Percentiles rank a stretch among this genome's conserved stretches.
Evolutionary conservation across 2,888 invertebrate genomes (phyloP).

Genomic region (Lasioglossum leucozonium): DNA sequence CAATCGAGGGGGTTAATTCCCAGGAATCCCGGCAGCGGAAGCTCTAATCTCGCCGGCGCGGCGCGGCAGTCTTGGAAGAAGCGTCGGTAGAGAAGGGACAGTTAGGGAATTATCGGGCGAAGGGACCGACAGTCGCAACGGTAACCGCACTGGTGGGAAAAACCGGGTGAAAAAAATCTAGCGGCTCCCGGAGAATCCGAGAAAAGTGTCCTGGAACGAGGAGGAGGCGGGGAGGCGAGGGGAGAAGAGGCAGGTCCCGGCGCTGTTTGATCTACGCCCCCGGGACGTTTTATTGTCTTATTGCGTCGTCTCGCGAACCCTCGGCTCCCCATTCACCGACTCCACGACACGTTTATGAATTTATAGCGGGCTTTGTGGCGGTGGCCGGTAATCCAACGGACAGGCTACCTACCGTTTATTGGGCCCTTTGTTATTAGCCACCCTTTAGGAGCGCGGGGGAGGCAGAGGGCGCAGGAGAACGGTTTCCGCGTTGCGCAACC

Average conservation of each 20-base stretch:
- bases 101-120: not conserved
- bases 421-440: constrained; percentile 73
- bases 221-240: not conserved
- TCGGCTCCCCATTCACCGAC: constrained; percentile 36
- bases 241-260: constrained; percentile 24
- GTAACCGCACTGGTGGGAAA: not conserved
- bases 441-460: constrained; percentile 18
- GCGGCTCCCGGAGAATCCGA: not conserved
- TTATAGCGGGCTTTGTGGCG: constrained; percentile 76
- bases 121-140: not conserved
- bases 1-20: not conserved
- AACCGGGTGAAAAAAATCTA: not conserved
- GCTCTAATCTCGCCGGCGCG: not conserved
- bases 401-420: constrained; percentile 76
- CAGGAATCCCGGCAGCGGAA: not conserved
- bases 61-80: too few species aligned
- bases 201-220: constrained; percentile 26
- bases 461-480: constrained; percentile 43
- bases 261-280: constrained; percentile 67
- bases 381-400: constrained; percentile 71
- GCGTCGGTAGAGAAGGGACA: not conserved
- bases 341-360: constrained; percentile 81
- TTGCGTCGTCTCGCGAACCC: constrained; percentile 71
- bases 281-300: constrained; percentile 76
- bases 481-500: constrained; percentile 58